Conservation (phyloP, 1,140 invertebrate genomes). For the Patella vulgata region DNA sequence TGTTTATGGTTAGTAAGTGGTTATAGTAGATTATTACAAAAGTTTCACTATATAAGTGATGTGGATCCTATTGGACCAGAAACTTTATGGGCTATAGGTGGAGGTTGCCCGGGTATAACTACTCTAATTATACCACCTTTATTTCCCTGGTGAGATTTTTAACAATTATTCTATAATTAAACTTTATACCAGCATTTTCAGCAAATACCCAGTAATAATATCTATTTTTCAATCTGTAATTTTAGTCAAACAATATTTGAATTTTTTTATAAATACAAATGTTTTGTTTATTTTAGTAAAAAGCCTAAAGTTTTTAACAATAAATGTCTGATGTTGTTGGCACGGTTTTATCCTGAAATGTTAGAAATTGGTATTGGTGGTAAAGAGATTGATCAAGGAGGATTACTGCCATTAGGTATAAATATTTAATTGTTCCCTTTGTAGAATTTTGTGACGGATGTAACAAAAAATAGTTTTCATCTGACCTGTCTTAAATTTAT, state of each 20-base stretch:
- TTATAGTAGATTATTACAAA: constrained; percentile 44
- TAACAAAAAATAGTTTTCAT: too few relatives aligned
- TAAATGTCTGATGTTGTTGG: constrained; percentile 48
- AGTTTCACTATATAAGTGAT: constrained; percentile 42
- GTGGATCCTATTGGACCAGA: constrained; percentile 38
- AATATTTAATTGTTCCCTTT: too few relatives aligned
- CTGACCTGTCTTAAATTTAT: too few relatives aligned
- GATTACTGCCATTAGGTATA: constrained; percentile 32
- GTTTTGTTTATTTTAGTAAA: constrained; percentile 23
- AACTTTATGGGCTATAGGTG: constrained; percentile 50
- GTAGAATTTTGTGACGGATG: too few relatives aligned
- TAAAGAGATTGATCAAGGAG: constrained; percentile 38
- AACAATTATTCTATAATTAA: too few relatives aligned
- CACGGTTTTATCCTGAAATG: constrained; percentile 46
- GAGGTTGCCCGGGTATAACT: constrained; percentile 46
- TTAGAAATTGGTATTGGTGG: constrained; percentile 45
- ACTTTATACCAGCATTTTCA: too few relatives aligned
- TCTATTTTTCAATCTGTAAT: neutral
- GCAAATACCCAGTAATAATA: neutral
- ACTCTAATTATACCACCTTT: constrained; percentile 38
- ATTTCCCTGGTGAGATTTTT: constrained; percentile 37
- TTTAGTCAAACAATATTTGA: too few relatives aligned
- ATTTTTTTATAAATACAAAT: too few relatives aligned
- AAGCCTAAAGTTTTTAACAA: constrained; percentile 40
- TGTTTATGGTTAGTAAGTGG: constrained; percentile 53